Percentiles rank a stretch among this genome's conserved stretches.
Conservation (phyloP, 1,140 invertebrate genomes). For the Druon quercuslanigerum region DNA sequence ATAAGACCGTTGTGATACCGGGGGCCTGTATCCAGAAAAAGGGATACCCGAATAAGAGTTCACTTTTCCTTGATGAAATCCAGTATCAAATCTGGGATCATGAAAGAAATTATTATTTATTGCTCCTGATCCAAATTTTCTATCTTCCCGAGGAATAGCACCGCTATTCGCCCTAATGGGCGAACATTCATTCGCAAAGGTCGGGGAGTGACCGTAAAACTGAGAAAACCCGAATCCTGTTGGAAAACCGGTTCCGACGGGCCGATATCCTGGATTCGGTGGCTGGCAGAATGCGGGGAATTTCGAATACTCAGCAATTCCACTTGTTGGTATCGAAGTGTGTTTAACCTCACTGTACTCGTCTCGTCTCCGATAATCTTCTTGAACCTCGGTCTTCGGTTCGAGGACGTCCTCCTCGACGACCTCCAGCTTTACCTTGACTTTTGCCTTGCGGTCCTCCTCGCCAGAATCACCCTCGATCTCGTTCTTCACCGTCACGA, state of each 20-base stretch:
- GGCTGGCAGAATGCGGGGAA: conserved; percentile 30
- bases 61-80: conserved; percentile 45
- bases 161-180: conserved; percentile 1
- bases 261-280: conserved; percentile 47
- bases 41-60: conserved; percentile 34
- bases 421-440: conserved; percentile 56
- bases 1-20: conserved; percentile 37
- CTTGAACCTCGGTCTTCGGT: conserved; percentile 3
- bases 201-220: conserved; percentile 44
- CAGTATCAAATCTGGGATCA: conserved; percentile 35
- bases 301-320: conserved; percentile 42
- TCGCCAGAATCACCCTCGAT: conserved; percentile 46
- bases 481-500: conserved; percentile 38
- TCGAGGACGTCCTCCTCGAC: conserved; percentile 29
- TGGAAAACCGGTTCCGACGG: conserved; percentile 37
- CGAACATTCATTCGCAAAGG: conserved; percentile 34
- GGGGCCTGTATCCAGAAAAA: conserved; percentile 36
- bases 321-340: not conserved
- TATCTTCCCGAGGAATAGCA: conserved; percentile 42
- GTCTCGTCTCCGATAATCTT: conserved; percentile 36
- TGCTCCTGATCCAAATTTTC: conserved; percentile 31
- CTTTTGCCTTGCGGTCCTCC: conserved; percentile 42
- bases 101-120: not conserved
- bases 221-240: conserved; percentile 44
- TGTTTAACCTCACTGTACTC: conserved; percentile 32